Evolutionary conservation across 2,797 vertebrate species (phyloP).

Genomic region (Lacerta agilis): DNA sequence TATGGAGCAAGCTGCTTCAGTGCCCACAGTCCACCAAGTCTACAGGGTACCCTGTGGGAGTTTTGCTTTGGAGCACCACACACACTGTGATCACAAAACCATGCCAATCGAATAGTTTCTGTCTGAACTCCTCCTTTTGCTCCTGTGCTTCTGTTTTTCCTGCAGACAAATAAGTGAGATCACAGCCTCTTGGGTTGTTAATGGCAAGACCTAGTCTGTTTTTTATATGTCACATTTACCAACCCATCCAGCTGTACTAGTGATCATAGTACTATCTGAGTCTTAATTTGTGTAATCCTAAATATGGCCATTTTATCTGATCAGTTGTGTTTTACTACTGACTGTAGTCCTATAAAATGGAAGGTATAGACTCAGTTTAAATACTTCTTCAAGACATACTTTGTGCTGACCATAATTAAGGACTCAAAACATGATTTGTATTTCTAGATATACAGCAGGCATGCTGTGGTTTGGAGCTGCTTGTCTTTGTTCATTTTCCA

Average conservation of each 20-base stretch:
- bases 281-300: not conserved
- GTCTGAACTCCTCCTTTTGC: not conserved
- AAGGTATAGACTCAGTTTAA: not conserved
- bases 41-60: not conserved
- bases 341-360: not conserved
- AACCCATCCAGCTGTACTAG: not conserved
- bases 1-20: accelerated
- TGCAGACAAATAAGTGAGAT: slow-evolving; percentile 12
- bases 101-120: not conserved
- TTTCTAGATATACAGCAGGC: not conserved
- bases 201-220: not conserved
- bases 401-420: not conserved
- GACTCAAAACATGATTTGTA: not conserved
- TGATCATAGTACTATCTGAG: not conserved
- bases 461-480: not conserved
- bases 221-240: not conserved
- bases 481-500: not conserved
- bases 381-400: not conserved
- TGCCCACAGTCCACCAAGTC: accelerated
- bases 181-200: slow-evolving; percentile 32
- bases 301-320: not conserved
- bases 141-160: not conserved
- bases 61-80: not conserved
- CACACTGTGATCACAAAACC: accelerated
- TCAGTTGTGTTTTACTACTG: not conserved